A percentile compares a stretch with the other conserved stretches of the same genome.
Evolutionary conservation across 2,113 vertebrate species (phyloP).

Genomic region (Hystrix brachyura): DNA sequence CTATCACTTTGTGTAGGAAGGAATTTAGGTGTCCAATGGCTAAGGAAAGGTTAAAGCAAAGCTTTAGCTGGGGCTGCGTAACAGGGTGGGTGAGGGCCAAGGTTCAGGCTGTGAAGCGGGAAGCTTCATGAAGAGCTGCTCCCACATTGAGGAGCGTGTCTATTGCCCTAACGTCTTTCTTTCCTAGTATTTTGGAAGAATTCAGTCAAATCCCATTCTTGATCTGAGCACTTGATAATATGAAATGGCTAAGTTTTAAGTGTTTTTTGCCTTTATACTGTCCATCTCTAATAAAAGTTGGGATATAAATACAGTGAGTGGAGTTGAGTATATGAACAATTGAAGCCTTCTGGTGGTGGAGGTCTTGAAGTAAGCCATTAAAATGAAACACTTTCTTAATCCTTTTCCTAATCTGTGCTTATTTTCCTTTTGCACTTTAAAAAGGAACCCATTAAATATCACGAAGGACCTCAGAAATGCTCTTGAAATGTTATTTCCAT

Average conservation of each 20-base stretch:
- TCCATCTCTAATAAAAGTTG: background rate
- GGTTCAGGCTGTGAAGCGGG: background rate
- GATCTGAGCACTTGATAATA: background rate
- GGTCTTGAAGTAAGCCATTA: conserved; percentile 19
- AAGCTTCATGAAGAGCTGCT: background rate
- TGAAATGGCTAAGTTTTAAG: background rate
- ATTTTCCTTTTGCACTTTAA: background rate
- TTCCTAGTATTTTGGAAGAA: background rate
- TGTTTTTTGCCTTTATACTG: background rate
- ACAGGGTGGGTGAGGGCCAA: background rate
- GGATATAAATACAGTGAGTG: background rate
- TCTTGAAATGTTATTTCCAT: background rate
- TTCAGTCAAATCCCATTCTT: background rate
- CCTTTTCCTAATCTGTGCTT: background rate
- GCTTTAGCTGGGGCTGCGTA: background rate
- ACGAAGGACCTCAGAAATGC: background rate
- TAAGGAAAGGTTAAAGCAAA: background rate
- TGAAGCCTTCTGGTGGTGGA: background rate
- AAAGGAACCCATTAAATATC: background rate
- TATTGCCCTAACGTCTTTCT: background rate
- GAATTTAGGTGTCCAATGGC: background rate
- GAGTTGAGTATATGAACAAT: background rate
- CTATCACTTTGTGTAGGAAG: background rate
- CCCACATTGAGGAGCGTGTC: background rate
- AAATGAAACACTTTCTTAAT: background rate